These are phyloP conservation scores for Mesoclemmys tuberculata DNA, from an alignment of 2,113 vertebrate genomes.

Conservation along the genomic window DNA sequence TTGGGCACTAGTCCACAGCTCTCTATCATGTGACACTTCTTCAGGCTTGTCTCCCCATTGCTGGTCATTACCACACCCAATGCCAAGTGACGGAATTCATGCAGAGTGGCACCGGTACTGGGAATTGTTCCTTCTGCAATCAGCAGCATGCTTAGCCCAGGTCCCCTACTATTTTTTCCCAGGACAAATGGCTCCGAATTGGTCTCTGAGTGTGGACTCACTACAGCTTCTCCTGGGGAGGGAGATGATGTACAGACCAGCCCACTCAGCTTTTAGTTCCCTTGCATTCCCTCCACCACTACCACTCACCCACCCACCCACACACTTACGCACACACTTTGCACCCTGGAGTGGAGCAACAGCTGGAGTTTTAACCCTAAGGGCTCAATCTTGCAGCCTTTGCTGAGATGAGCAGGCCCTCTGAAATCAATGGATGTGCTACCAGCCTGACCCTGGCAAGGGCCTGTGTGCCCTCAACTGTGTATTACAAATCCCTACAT, in stretches of 20 bases:
- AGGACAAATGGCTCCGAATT: constrained; percentile 4
- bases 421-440: background rate
- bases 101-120: background rate
- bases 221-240: constrained; percentile 18
- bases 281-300: background rate
- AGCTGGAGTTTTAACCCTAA: background rate
- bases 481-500: background rate
- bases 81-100: background rate
- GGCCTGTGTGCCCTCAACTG: background rate
- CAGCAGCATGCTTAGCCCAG: background rate
- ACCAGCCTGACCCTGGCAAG: background rate
- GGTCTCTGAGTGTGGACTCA: background rate
- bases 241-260: background rate
- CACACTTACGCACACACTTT: background rate
- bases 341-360: background rate
- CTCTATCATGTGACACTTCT: background rate
- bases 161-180: background rate
- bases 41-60: background rate
- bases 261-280: background rate
- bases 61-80: background rate
- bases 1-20: background rate
- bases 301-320: too few species aligned
- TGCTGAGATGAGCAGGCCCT: background rate
- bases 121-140: background rate
- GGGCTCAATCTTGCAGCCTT: background rate